phyloP scores from a whole-genome alignment of 2,113 vertebrate genomes.

The Ifrita kowaldi region DNA sequence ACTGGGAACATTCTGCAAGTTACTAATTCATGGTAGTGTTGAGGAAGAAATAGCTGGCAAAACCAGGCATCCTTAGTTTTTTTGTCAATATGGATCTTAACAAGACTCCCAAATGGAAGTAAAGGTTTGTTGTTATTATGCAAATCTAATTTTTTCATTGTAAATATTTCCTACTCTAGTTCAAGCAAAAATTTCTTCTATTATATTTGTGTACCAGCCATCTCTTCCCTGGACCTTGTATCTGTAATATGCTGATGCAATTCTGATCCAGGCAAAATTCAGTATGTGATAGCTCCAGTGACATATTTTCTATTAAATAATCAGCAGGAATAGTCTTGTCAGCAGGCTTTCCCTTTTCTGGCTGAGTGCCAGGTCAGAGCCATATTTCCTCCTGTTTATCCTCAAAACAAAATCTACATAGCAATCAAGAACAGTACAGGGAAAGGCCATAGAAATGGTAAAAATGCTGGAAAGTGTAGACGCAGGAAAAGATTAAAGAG shows the following conservation, averaged over 20 bases:
- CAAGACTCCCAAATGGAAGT: not conserved
- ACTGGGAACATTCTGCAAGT: not conserved
- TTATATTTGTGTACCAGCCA: not conserved
- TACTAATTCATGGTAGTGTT: not conserved
- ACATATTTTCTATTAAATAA: not conserved
- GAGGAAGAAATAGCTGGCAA: not conserved
- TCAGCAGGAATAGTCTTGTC: not conserved
- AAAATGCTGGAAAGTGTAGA: not conserved
- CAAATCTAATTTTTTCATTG: not conserved
- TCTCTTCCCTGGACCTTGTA: not conserved
- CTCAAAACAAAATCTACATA: not conserved
- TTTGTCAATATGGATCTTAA: not conserved
- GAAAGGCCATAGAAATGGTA: not conserved
- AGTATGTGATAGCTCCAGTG: not conserved
- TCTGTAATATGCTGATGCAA: not conserved
- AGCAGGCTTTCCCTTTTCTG: not conserved
- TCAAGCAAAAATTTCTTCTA: not conserved
- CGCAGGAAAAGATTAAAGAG: not conserved
- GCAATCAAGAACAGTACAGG: not conserved
- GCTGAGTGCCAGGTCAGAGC: not conserved
- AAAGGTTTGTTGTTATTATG: not conserved
- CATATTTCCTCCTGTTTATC: not conserved
- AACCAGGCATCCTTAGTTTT: not conserved
- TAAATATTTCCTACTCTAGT: not conserved
- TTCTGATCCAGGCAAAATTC: not conserved